Evolutionary conservation across 2,113 vertebrate genomes (phyloP).

Genomic region (Montifringilla adamsi): DNA sequence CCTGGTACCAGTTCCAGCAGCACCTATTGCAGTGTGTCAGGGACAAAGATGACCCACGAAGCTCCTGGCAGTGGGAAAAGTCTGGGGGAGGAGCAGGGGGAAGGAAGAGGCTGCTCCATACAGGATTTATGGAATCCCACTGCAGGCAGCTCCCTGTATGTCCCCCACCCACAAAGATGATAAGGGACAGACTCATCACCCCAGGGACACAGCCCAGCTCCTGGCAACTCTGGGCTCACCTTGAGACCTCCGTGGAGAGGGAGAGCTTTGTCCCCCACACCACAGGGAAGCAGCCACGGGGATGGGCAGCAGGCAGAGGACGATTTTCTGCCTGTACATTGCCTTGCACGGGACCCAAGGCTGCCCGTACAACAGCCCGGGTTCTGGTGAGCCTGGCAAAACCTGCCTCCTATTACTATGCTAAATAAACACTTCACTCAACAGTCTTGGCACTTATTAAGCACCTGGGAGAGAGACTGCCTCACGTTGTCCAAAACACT

Average conservation of each 20-base stretch:
- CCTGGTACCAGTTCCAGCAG: neutral
- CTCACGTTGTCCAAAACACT: conserved; percentile 52
- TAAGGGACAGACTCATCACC: neutral
- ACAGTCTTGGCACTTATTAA: conserved; percentile 56
- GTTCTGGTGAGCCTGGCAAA: neutral
- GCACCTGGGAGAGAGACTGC: conserved; percentile 61
- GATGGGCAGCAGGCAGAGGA: neutral
- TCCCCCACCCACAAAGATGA: neutral
- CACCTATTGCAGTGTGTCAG: fast-evolving
- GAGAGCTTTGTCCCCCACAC: neutral
- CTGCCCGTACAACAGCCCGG: fast-evolving
- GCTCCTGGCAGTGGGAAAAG: fast-evolving
- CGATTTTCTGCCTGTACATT: fast-evolving
- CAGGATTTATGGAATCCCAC: neutral
- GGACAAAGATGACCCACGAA: neutral
- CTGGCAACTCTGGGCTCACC: neutral
- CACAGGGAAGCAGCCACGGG: fast-evolving
- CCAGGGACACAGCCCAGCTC: neutral
- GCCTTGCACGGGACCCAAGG: fast-evolving
- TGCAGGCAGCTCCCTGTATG: fast-evolving
- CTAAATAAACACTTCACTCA: conserved; percentile 64
- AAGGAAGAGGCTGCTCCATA: neutral
- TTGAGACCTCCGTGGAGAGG: neutral
- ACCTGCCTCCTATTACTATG: neutral
- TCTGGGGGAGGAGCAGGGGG: neutral